Conservation (phyloP, 2,113 vertebrate genomes). For the Tragulus kanchil region DNA sequence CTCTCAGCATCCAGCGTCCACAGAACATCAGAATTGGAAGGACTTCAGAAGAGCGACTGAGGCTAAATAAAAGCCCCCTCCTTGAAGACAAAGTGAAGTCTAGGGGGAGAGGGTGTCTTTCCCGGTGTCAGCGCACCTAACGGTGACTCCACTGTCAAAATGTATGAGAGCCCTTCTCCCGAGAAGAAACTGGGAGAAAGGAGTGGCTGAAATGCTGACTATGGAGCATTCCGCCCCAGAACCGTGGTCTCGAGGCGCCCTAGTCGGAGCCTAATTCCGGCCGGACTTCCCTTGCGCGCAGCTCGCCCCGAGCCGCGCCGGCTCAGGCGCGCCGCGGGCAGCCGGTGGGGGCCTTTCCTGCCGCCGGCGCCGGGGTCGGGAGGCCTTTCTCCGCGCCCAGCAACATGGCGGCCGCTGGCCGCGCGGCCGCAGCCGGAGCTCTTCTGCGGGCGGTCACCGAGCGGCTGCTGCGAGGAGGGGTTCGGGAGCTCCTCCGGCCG, state of each 20-base stretch:
- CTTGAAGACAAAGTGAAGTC: background rate
- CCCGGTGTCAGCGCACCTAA: background rate
- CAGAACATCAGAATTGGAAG: background rate
- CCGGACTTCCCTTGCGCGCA: fast-evolving
- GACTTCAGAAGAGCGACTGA: background rate
- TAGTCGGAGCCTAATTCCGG: fast-evolving
- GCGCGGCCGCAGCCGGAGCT: fast-evolving
- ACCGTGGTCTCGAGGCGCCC: fast-evolving
- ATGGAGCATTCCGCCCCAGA: fast-evolving
- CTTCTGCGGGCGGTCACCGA: background rate
- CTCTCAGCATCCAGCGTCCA: background rate
- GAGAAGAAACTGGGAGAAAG: too few relatives aligned
- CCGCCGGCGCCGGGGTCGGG: background rate
- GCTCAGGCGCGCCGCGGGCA: constrained; percentile 71
- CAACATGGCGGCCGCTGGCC: background rate
- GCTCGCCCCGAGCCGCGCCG: fast-evolving
- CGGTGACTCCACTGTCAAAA: background rate
- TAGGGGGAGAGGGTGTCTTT: background rate
- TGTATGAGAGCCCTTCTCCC: too few relatives aligned
- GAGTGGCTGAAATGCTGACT: background rate
- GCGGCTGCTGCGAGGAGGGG: background rate
- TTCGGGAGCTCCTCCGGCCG: background rate
- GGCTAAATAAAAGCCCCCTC: background rate
- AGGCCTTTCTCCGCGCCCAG: fast-evolving
- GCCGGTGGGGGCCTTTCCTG: background rate